Evolutionary conservation across 2,888 invertebrate genomes (phyloP), one percentile per base, ranked within the genome.

Genomic region (Pyralis farinalis): DNA sequence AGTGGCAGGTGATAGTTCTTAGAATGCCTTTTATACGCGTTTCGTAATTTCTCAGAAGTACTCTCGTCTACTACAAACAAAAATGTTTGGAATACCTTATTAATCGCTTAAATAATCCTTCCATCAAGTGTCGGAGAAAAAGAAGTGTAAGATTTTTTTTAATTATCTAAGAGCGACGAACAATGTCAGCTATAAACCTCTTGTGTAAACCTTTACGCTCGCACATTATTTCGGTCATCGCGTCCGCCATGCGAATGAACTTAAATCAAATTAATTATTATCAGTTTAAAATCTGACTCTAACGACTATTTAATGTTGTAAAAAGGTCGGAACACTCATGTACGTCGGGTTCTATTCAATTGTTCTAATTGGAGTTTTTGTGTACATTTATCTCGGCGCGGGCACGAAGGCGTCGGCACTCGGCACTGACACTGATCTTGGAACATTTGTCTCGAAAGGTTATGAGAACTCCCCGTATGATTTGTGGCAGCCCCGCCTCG

Each of bases 351-450:
- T 72, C 72, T 70, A 75, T 67, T 58, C 51, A 56, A 46, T 71
- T 71, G 68, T 71, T 71, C 60, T 75, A 75, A 75, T 78, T 77
- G 71, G 53, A 52, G 57, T 70, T 79, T 63, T 72, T 74, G 63
- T 67, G 44, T 53, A 53, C 60, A 69, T 74, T 63, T 66, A 68
- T 71, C 63, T 65, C 25, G 25, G 25, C 4, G 16, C 16, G 16
- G 16, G 16, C 16, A 16, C 16, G 16, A 16, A 16, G 55, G 55
- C 56, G 25, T 50, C 48, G 57, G 25, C 25, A 7, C 5, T 31
- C 31, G 55, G 58, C 53, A 52, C 58, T 71, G 70, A 62, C 71
- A 67, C 61, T 70, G 70, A 72, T 70, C 63, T 68, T 63, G 58
- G 50, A 49, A 53, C 61, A 64, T 71, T 66, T 61, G 63, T 63